A percentile compares a stretch with the other conserved stretches of the same genome.
These are phyloP conservation scores for Pomatostomus ruficeps DNA, from an alignment of 2,113 vertebrate genomes.

Conservation along the genomic window DNA sequence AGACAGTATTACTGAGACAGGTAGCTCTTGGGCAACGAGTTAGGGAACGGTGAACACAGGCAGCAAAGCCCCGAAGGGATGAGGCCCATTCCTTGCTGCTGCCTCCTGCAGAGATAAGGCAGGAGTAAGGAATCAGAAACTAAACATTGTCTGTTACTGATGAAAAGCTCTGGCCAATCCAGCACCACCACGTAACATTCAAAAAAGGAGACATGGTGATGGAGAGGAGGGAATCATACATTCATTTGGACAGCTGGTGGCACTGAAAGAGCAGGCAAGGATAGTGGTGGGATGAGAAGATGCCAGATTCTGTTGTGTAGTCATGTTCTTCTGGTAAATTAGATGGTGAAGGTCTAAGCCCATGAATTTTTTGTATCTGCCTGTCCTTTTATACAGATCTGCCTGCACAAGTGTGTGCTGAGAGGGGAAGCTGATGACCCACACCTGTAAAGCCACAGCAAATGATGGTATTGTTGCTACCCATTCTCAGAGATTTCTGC, in stretches of 20 bases:
- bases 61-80: not conserved
- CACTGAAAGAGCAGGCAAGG: constrained; percentile 43
- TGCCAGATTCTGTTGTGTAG: not conserved
- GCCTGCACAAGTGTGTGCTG: not conserved
- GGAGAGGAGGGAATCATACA: not conserved
- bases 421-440: not conserved
- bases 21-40: not conserved
- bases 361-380: not conserved
- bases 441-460: not conserved
- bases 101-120: not conserved
- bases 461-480: not conserved
- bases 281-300: not conserved
- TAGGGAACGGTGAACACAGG: not conserved
- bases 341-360: not conserved
- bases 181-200: not conserved
- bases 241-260: constrained; percentile 44
- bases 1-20: not conserved
- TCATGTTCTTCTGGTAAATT: not conserved
- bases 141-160: not conserved
- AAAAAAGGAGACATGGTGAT: not conserved
- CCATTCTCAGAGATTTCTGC: not conserved
- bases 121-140: not conserved
- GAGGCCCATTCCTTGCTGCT: not conserved
- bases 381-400: not conserved
- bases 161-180: not conserved